Evolutionary conservation across 2,113 vertebrate genomes (phyloP).

Genomic region (Riparia riparia): DNA sequence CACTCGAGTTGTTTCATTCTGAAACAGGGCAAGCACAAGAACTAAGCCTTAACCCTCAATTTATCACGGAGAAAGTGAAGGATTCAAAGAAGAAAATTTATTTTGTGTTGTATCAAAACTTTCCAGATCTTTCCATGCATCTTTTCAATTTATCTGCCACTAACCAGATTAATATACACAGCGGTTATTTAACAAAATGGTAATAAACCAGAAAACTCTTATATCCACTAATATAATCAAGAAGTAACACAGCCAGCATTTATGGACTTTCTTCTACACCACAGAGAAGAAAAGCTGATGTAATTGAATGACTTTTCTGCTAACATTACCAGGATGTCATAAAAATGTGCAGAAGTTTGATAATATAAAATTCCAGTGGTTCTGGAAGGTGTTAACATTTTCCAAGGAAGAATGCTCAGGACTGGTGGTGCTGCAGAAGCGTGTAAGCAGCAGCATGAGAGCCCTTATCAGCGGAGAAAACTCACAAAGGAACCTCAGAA

Average conservation of each 20-base stretch:
- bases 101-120: neutral
- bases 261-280: neutral
- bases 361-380: neutral
- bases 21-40: neutral
- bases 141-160: neutral
- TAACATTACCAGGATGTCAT: neutral
- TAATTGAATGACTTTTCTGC: neutral
- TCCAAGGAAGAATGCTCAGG: neutral
- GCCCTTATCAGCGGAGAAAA: neutral
- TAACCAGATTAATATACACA: neutral
- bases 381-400: neutral
- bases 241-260: neutral
- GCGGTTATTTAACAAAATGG: neutral
- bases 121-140: neutral
- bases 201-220: neutral
- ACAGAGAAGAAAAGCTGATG: neutral
- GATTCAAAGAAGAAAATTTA: neutral
- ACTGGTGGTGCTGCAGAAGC: neutral
- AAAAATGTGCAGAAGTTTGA: neutral
- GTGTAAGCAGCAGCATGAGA: neutral
- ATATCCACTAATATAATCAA: neutral
- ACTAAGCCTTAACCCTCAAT: neutral
- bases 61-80: neutral
- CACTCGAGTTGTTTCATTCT: rapidly evolving
- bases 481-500: neutral